phyloP scores from a whole-genome alignment of 2,113 vertebrate species.

The Trichechus manatus region DNA sequence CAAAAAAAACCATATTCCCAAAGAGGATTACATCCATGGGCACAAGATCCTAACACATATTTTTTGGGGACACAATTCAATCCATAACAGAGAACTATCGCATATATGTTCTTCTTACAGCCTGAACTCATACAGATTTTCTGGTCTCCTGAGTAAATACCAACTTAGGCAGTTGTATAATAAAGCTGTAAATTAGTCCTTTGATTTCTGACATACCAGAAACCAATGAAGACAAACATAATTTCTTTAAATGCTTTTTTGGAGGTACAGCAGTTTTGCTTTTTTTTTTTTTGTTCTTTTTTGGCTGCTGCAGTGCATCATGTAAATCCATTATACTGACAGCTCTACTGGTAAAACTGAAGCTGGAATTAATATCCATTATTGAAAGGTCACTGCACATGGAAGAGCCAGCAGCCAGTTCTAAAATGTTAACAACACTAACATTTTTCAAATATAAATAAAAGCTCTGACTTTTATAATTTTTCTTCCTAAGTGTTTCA shows the following conservation, averaged over 20 bases:
- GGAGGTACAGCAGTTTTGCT: neutral
- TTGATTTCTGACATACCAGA: conserved; percentile 38
- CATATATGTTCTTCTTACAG: neutral
- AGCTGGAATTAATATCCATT: conserved; percentile 65
- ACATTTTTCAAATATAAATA: conserved; percentile 72
- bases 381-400: conserved; percentile 57
- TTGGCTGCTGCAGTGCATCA: neutral
- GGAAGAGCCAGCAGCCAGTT: conserved; percentile 4
- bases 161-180: neutral
- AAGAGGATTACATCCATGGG: neutral
- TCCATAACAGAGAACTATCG: neutral
- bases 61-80: neutral
- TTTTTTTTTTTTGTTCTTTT: neutral
- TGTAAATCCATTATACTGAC: conserved; percentile 33
- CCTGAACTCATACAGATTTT: neutral
- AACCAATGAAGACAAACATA: neutral
- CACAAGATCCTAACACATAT: neutral
- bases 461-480: conserved; percentile 42
- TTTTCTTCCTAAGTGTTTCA: neutral
- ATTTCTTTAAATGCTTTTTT: conserved; percentile 10
- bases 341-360: neutral
- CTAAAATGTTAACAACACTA: conserved; percentile 63
- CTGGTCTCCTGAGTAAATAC: conserved; percentile 23
- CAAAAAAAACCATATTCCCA: neutral
- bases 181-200: conserved; percentile 15